These are phyloP conservation scores for Agrotis puta DNA, from an alignment of 2,888 invertebrate genomes.

Conservation along the genomic window DNA sequence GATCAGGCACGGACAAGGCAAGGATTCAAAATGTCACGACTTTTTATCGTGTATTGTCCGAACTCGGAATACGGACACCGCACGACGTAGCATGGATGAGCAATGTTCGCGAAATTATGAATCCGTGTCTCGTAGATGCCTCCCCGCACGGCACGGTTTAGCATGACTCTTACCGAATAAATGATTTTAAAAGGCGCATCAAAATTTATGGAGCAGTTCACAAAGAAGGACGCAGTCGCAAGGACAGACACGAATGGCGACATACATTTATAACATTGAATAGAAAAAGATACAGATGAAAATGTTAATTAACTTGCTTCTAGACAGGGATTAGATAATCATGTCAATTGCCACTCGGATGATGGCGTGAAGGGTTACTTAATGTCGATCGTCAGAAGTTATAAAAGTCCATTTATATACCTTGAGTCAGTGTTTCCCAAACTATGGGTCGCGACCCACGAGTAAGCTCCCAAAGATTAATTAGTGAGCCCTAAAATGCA, in stretches of 20 bases:
- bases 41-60: no score
- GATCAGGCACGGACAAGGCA: no score
- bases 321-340: slow-evolving; percentile 32
- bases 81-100: no score
- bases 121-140: no score
- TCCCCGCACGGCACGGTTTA: no score
- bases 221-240: background rate
- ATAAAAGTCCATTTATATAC: slow-evolving; percentile 16
- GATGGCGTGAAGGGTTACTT: background rate
- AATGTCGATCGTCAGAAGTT: background rate
- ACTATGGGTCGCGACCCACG: no score
- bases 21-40: no score
- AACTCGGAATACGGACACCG: no score
- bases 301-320: slow-evolving; percentile 44
- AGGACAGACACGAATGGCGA: background rate
- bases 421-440: no score
- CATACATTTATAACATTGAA: background rate
- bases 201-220: background rate
- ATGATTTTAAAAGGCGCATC: background rate
- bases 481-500: no score
- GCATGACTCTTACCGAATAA: background rate
- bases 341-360: slow-evolving; percentile 47
- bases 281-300: background rate
- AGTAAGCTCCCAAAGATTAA: no score
- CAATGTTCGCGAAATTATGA: no score